These are phyloP conservation scores for Drosophila micromelanica DNA, from an alignment of 1,140 invertebrate genomes.

Conservation along the genomic window DNA sequence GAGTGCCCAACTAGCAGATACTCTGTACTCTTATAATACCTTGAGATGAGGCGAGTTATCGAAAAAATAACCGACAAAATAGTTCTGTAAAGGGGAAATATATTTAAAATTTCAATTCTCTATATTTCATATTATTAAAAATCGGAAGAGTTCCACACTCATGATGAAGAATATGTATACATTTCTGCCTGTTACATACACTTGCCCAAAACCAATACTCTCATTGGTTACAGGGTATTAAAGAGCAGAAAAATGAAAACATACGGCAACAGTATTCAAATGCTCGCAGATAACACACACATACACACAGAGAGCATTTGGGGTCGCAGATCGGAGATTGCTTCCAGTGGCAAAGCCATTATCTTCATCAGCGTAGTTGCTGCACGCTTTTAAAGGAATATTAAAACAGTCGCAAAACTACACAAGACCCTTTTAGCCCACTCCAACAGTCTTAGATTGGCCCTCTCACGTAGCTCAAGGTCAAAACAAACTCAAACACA, in stretches of 20 bases:
- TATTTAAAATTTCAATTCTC: too few species aligned
- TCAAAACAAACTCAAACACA: conserved; percentile 43
- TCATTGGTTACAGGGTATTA: too few species aligned
- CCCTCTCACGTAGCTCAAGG: conserved; percentile 68
- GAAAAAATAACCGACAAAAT: background rate
- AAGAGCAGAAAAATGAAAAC: conserved; percentile 21
- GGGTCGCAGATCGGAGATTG: conserved; percentile 17
- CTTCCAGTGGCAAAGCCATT: conserved; percentile 5
- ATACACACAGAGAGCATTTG: conserved; percentile 8
- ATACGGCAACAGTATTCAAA: conserved; percentile 35
- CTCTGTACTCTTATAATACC: too few species aligned
- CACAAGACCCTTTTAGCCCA: background rate
- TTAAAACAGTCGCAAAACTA: conserved; percentile 64
- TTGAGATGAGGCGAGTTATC: background rate
- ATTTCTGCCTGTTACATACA: too few species aligned
- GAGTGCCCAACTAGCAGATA: too few species aligned
- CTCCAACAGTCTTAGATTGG: background rate
- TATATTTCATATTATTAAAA: too few species aligned
- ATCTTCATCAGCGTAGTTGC: background rate
- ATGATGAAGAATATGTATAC: too few species aligned
- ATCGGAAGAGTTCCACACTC: too few species aligned
- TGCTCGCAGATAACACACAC: conserved; percentile 8
- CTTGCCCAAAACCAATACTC: too few species aligned
- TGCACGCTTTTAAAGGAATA: conserved; percentile 67
- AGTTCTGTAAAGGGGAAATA: too few species aligned